Evolutionary conservation across 1,140 invertebrate genomes (phyloP).

Genomic region (Thalassaphorura encarpata): DNA sequence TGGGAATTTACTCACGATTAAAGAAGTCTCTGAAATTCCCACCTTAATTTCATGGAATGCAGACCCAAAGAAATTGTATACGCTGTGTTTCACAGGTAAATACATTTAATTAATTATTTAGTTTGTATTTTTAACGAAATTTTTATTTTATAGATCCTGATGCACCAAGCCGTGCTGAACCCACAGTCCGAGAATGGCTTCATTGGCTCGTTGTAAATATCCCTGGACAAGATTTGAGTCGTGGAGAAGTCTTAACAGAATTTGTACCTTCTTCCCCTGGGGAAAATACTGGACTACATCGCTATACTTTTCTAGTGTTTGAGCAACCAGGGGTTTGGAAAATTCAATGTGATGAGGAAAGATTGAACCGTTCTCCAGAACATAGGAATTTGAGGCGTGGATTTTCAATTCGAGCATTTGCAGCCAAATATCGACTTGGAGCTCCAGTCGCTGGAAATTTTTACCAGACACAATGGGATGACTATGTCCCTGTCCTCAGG

Average conservation of each 20-base stretch:
- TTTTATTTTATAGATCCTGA: slow-evolving; percentile 91
- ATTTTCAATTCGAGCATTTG: slow-evolving; percentile 37
- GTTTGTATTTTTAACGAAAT: no score
- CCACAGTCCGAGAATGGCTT: slow-evolving; percentile 72
- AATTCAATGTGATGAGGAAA: slow-evolving; percentile 38
- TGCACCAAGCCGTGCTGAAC: slow-evolving; percentile 67
- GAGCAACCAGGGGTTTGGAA: no score
- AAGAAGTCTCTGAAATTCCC: slow-evolving; percentile 4
- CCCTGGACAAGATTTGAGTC: slow-evolving; percentile 56
- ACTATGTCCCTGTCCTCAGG: slow-evolving; percentile 35
- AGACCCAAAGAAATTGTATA: slow-evolving; percentile 36
- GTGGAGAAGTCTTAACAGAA: slow-evolving; percentile 60
- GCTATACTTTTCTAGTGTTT: slow-evolving; percentile 80
- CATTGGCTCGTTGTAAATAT: slow-evolving; percentile 90
- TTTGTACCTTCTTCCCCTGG: slow-evolving; percentile 81
- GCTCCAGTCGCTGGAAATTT: slow-evolving; percentile 38
- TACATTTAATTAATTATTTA: no score
- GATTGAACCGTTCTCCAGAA: slow-evolving; percentile 36
- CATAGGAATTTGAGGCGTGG: slow-evolving; percentile 35
- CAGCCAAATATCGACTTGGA: slow-evolving; percentile 37
- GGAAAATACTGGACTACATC: slow-evolving; percentile 64
- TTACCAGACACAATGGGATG: slow-evolving; percentile 37
- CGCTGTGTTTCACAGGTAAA: slow-evolving; percentile 37
- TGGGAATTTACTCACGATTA: slow-evolving; percentile 2
- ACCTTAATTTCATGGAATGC: slow-evolving; percentile 9